phyloP scores from a whole-genome alignment of 2,888 invertebrate species.

The Eudemis profundana region DNA sequence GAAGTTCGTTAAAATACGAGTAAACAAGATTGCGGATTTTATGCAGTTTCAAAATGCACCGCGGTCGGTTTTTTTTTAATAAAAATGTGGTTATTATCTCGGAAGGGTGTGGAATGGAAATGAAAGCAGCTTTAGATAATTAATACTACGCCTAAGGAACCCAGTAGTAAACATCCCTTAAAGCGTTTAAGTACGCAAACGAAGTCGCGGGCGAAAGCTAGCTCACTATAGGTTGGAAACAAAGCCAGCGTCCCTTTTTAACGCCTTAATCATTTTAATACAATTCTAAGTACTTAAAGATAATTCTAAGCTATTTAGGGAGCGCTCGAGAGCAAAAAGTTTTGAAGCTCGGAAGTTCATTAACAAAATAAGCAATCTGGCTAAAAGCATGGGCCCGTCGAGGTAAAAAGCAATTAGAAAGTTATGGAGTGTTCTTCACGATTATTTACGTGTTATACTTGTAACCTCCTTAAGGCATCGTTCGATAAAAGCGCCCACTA shows the following conservation, averaged over 20 bases:
- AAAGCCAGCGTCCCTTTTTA: constrained; percentile 23
- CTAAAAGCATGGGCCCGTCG: constrained; percentile 76
- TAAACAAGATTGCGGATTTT: too few species aligned
- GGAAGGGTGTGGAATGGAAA: too few species aligned
- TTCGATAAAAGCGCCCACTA: neutral
- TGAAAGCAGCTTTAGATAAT: too few species aligned
- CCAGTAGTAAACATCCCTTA: too few species aligned
- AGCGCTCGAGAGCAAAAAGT: constrained; percentile 66
- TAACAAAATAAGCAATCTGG: constrained; percentile 80
- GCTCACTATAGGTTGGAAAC: too few species aligned
- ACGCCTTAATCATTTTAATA: constrained; percentile 56
- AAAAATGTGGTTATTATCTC: too few species aligned
- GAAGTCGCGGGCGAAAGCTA: too few species aligned
- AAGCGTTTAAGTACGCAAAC: too few species aligned
- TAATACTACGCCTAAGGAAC: too few species aligned
- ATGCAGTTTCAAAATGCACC: too few species aligned
- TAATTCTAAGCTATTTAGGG: constrained; percentile 65
- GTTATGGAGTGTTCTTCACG: constrained; percentile 73
- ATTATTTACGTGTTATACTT: constrained; percentile 70
- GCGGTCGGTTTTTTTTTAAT: too few species aligned
- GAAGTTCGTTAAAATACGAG: too few species aligned
- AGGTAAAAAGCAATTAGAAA: constrained; percentile 79
- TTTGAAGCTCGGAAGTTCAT: constrained; percentile 69
- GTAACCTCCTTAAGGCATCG: constrained; percentile 43
- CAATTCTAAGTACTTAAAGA: constrained; percentile 57